Base-by-base conservation (phyloP, 2,113 vertebrate genomes). In the Castor canadensis region DNA sequence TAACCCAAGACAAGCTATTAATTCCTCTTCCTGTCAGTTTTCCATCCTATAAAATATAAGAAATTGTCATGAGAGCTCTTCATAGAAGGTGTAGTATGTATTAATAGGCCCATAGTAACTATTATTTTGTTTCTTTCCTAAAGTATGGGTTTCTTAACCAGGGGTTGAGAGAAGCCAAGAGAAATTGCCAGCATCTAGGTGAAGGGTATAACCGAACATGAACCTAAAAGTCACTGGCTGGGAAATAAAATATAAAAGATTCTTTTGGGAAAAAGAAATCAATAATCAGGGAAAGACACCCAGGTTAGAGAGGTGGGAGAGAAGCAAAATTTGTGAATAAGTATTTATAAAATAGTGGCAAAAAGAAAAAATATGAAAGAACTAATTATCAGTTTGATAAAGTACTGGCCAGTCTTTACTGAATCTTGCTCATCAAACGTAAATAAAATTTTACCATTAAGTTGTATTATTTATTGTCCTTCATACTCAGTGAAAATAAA, bases 361-460 rank as follows among this genome's bases (percentile, higher is more conserved):
- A 66, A 77, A 64, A 45, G 3, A 17, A 9, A 5, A 22, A n/a
- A 9, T 20, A 13, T 40, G 24, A n/a, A 87, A 64, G 12, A 92
- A 90, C 22, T n/a, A 58, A 88, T 30, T 62, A 64, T 3, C 0
- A 47, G 6, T 75, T 45, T 87, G 62, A 26, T 32, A 40, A 93
- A 24, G 38, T 5, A 0, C 32, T 60, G 30, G 10, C 22, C 45
- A 88, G 11, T 62, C 30, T 45, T 49, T 58, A 52, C 1, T 6
- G 64, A 80, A 92, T 93, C 38, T 85, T 71, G 17, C 15, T 93
- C 38, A 83, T 83, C 69, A 95, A n/a, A 86, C 58, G 69, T 38
- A 89, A 89, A 58, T 64, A 43, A 66, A 82, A 38, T 49, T 35
- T 54, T 38, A 43, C 4, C 49, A 77, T 40, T 87, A 66, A 71